Evolutionary conservation across 2,888 invertebrate species (phyloP).

Genomic region (Heliothis peltigera): DNA sequence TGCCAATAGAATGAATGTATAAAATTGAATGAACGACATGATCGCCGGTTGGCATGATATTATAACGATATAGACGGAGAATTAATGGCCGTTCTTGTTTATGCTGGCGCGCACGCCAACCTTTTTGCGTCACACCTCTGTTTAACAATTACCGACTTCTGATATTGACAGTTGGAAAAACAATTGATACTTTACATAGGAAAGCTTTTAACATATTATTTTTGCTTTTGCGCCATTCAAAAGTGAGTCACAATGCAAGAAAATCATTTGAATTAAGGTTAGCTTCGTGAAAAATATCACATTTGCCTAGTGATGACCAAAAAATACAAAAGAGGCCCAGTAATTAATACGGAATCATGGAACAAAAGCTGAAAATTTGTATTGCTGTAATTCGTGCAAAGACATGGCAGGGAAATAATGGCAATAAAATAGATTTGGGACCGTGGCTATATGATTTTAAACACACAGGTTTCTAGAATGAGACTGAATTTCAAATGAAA

Average conservation of each 20-base stretch:
- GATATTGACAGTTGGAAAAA: slow-evolving; percentile 25
- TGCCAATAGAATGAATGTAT: slow-evolving; percentile 53
- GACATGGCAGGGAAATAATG: no score
- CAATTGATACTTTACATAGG: background rate
- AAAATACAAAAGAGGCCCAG: no score
- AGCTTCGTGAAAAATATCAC: background rate
- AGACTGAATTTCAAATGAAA: no score
- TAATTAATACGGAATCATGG: no score
- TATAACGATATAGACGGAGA: slow-evolving; percentile 37
- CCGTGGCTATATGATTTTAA: no score
- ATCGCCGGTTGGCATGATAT: slow-evolving; percentile 56
- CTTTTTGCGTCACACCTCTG: slow-evolving; percentile 55
- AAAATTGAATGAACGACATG: slow-evolving; percentile 50
- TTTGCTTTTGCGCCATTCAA: background rate
- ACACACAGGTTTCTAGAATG: no score
- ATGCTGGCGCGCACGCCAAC: slow-evolving; percentile 54
- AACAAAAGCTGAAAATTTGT: no score
- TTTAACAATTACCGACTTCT: slow-evolving; percentile 31
- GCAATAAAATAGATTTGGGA: no score
- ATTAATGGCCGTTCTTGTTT: slow-evolving; percentile 45
- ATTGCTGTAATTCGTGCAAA: no score
- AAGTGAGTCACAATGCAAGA: background rate
- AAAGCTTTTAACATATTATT: background rate
- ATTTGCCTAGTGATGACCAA: no score
- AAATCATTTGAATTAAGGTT: no score